Evolutionary conservation across 2,888 invertebrate species (phyloP), one percentile per base, ranked within the genome.

Genomic region (Lasioglossum calceatum): DNA sequence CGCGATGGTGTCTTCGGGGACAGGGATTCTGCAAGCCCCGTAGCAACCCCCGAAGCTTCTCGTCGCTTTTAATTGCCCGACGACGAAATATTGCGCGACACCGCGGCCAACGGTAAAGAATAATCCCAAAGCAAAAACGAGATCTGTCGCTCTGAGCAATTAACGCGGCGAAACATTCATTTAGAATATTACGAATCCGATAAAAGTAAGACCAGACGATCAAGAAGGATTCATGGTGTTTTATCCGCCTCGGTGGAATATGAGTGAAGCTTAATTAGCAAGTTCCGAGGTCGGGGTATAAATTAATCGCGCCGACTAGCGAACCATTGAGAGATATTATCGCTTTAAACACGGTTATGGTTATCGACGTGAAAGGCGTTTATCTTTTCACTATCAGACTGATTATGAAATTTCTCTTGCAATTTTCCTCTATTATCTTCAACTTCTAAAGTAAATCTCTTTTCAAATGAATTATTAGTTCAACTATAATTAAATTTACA

Each of bases 261-360:
- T 80, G 82, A 91, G 90, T 58, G 85, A 86, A 79, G 76, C 77
- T 87, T 91, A 92, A 92, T 92, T 92, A 92, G 79, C 83, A 88
- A 89, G 86, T 87, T 87, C 79, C 82, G 79, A 78, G 72, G 64
- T 71, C 74, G 86, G 79, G 81, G 80, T 85, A 89, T 89, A 86
- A 92, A 92, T 92, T 92, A 92, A 91, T 92, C 91, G 84, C 80
- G 44, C 44, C 71, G 70, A 39, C 39, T 44, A 50, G 75, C 81
- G 84, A 89, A 90, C 87, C 87, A 90, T 89, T 88, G 87, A 87
- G 87, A 91, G 90, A 89, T 92, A 92, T 92, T 87, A 91, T 87
- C 82, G 88, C 75, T 85, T 76, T 88, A 84, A 87, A 91, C 72
- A 61, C 16, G 39, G 75, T 58, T 72, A 87, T 42, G 58, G 78